Conservation (phyloP, 2,888 invertebrate species). For the Cerastis leucographa region DNA sequence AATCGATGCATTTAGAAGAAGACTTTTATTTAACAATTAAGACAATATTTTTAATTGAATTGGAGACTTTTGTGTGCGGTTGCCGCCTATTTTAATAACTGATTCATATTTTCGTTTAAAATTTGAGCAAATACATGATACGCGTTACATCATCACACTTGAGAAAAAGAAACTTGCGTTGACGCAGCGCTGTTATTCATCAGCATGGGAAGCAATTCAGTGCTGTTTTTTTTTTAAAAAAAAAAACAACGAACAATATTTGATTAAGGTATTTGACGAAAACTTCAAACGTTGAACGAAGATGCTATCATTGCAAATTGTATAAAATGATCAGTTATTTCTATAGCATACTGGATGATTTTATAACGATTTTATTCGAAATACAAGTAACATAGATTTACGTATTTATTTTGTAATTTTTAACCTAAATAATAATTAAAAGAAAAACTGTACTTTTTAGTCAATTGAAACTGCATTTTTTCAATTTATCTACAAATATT, state of each 20-base stretch:
- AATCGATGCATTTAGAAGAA: constrained; percentile 74
- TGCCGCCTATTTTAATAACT: constrained; percentile 35
- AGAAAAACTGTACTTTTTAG: constrained; percentile 47
- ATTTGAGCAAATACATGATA: constrained; percentile 19
- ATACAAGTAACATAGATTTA: constrained; percentile 55
- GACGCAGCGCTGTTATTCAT: no score
- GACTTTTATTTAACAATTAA: constrained; percentile 67
- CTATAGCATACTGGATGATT: constrained; percentile 6
- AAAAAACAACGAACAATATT: background rate
- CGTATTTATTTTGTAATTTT: constrained; percentile 57
- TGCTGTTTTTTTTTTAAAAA: no score
- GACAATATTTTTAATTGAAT: constrained; percentile 40
- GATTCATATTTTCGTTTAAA: constrained; percentile 37
- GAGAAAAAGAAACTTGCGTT: background rate
- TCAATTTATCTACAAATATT: constrained; percentile 52
- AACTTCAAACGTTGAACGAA: constrained; percentile 44
- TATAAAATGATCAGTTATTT: constrained; percentile 20
- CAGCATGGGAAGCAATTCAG: no score
- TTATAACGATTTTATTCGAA: constrained; percentile 18
- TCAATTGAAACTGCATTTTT: constrained; percentile 47
- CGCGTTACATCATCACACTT: background rate
- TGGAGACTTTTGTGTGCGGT: constrained; percentile 22
- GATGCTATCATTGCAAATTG: constrained; percentile 12
- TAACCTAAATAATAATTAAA: constrained; percentile 49
- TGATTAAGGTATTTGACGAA: no score